Conservation (phyloP, 2,113 vertebrate species). For the Mesembrinibis cayennensis region DNA sequence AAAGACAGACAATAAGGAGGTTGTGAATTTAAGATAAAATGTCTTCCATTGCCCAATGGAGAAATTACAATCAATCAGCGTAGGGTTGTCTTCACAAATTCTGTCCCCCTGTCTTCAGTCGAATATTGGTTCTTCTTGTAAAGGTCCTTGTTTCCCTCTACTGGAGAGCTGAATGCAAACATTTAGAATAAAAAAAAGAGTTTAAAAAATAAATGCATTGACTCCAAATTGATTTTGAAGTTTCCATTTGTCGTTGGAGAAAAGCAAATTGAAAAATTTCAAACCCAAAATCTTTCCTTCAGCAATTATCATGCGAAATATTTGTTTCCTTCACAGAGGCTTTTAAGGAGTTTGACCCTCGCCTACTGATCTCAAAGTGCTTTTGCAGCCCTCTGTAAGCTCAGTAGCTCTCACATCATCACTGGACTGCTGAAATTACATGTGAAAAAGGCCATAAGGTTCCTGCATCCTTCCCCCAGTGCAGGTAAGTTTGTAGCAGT, state of each 20-base stretch:
- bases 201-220: neutral
- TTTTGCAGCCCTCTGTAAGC: neutral
- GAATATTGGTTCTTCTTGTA: neutral
- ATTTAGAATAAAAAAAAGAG: neutral
- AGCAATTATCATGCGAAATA: neutral
- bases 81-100: neutral
- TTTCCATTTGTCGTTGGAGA: neutral
- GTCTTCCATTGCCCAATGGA: neutral
- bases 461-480: neutral
- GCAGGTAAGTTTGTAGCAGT: neutral
- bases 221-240: neutral
- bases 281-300: neutral
- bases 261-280: neutral
- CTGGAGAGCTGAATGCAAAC: neutral
- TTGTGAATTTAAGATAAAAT: neutral
- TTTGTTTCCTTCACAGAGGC: neutral
- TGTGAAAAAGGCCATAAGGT: neutral
- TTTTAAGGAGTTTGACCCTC: neutral
- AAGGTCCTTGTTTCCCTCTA: neutral
- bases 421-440: neutral
- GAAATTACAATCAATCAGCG: neutral
- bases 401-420: neutral
- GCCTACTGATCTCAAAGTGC: neutral
- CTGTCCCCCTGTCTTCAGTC: neutral
- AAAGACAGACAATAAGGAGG: neutral